These are phyloP conservation scores for Acanthisitta chloris DNA, from an alignment of 2,113 vertebrate genomes.

Conservation along the genomic window DNA sequence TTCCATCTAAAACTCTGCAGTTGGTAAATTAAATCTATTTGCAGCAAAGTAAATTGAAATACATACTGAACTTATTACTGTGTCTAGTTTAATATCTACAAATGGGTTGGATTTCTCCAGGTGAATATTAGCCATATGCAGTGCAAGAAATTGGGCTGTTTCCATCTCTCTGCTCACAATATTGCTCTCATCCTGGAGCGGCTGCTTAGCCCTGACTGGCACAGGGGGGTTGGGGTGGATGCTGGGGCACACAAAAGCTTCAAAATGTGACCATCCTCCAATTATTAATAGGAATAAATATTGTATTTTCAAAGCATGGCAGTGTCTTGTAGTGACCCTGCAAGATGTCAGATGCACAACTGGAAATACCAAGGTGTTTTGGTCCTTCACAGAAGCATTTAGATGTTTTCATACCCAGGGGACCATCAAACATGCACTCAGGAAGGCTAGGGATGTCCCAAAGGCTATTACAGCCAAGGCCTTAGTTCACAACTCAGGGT, in stretches of 20 bases:
- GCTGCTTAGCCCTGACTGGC: not conserved
- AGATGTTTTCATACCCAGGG: not conserved
- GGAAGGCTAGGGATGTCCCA: not conserved
- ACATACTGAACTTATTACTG: conserved; percentile 54
- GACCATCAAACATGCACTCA: not conserved
- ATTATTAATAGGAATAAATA: not conserved
- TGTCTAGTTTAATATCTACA: conserved; percentile 59
- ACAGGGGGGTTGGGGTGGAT: not conserved
- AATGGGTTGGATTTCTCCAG: conserved; percentile 60
- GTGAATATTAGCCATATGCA: conserved; percentile 53
- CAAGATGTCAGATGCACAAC: not conserved
- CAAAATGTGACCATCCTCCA: not conserved
- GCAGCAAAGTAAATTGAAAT: conserved; percentile 64
- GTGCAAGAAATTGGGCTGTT: not conserved
- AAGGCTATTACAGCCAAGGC: not conserved
- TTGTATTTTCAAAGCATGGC: not conserved
- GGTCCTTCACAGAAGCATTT: not conserved
- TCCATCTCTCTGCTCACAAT: not conserved
- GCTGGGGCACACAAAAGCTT: not conserved
- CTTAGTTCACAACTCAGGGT: not conserved
- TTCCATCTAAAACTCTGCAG: conserved; percentile 60
- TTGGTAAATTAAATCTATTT: conserved; percentile 71
- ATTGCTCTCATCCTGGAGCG: not conserved
- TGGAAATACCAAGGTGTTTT: not conserved
- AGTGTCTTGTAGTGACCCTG: not conserved